Base-by-base conservation (phyloP, 2,888 invertebrate species). In the Phortica okadai region DNA sequence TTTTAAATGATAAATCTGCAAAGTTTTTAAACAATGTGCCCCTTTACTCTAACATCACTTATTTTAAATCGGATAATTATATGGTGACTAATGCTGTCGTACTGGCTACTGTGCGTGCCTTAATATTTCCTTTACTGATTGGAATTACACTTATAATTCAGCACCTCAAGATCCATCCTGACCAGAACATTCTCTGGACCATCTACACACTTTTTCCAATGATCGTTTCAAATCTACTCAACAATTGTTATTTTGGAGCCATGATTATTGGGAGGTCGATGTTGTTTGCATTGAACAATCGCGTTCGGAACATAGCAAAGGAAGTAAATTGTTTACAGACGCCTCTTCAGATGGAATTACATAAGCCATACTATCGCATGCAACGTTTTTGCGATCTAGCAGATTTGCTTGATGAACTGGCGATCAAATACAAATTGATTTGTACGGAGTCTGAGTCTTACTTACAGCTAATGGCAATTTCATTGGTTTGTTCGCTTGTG, bases 341-440 rank as follows among this genome's bases (percentile, higher is more conserved):
- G 2, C 74, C 81, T 8, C 74, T 82, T 45, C 85, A 88, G 66
- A 81, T 83, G 74, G 77, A 80, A 67, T 74, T 85, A 3, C 83
- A 86, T 16, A 87, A 89, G 1, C 75, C 74, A 6, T 91, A 85
- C 66, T 88, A 89, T 76, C 86, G 90, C 25, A 89, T 89, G 86
- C 87, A 89, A 77, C 81, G 77, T 5, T 90, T 86, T 76, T 91
- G 91, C 41, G 80, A 83, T 7, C 78, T 91, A 33, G 88, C 90
- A 2, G 91, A 91, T 74, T 84, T 88, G 59, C 75, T 91, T 33
- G 90, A 91, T 75, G 72, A 73, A 6, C 78, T 90, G 8, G 82
- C 87, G 0, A 59, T 78, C 1, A 82, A 83, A 16, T 90, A 90
- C 73, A 76, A 75, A 1, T 4, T 80, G 1, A 82, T 89, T 10